Evolutionary conservation across 2,113 vertebrate genomes (phyloP).

Genomic region (Patagioenas fasciata): DNA sequence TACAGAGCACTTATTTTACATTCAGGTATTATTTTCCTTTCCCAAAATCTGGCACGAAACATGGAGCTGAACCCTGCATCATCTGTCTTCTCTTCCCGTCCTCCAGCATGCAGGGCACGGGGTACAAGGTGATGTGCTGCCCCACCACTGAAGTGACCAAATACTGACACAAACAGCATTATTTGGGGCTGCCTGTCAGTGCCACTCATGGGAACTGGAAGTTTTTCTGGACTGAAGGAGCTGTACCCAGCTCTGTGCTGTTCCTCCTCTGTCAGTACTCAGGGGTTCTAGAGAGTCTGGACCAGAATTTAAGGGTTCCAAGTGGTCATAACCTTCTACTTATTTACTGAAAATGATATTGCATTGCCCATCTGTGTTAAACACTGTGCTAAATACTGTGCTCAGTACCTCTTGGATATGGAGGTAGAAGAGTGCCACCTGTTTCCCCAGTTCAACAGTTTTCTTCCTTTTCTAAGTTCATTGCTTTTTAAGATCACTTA

Average conservation of each 20-base stretch:
- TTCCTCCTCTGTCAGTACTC: neutral
- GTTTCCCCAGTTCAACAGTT: neutral
- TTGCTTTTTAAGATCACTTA: neutral
- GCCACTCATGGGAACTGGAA: neutral
- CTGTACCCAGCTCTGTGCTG: accelerated
- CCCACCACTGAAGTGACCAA: neutral
- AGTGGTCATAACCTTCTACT: neutral
- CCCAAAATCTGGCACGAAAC: neutral
- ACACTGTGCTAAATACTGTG: neutral
- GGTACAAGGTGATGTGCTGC: neutral
- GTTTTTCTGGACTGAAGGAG: neutral
- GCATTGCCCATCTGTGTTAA: neutral
- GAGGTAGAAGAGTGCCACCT: neutral
- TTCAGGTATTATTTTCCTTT: neutral
- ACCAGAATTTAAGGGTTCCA: neutral
- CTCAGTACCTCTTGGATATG: neutral
- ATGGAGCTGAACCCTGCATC: neutral
- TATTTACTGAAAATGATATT: neutral
- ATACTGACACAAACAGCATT: neutral
- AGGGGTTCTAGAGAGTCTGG: neutral
- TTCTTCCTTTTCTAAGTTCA: neutral
- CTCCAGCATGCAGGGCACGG: neutral
- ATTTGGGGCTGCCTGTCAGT: neutral
- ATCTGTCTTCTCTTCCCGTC: neutral
- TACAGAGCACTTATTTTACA: neutral